Base-by-base conservation (phyloP, 2,888 invertebrate genomes). In the Girardia tigrina region DNA sequence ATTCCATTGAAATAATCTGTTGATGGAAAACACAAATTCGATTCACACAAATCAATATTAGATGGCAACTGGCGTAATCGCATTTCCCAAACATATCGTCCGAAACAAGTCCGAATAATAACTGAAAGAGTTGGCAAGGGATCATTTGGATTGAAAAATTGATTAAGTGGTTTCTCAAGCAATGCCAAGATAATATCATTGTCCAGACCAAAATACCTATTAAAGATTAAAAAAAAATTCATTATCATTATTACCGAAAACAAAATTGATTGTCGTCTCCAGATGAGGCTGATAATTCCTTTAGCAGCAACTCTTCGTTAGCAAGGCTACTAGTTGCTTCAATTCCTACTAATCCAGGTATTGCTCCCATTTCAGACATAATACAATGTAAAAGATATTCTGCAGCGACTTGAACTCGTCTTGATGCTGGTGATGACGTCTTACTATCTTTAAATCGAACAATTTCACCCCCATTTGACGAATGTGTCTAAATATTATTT, bases 371-470 rank as follows among this genome's bases (percentile, higher is more conserved):
- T 86, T 93, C 92, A 84, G 94, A 93, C 77, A 94, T 87, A 79
- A 95, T 91, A 77, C 90, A 88, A 79, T 92, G 91, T 4, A 97
- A 87, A 42, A 97, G 86, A 78, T 91, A 91, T 84, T 98, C 97
- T 0, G 97, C 98, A 0, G 97, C 94, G 85, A 98, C 97, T 77
- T 94, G 88, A 0, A 98, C 98, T 79, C 98, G 87, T 90, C 94
- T 91, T 0, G 97, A 97, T 0, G 93, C 95, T 0, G 98, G 95
- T 82, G 94, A 95, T 77, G 94, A 83, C 84, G 93, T 92, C 82
- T 97, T 97, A 79, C 94, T 92, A 79, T 93, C 92, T 83, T 95
- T 95, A 88, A 75, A 70, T 2, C 28, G 70, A 2, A 71, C 70
- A n/a, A 27, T 69, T 27, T 75, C 71, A 23, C 71, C 27, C n/a